phyloP scores from a whole-genome alignment of 2,797 vertebrate genomes.

The Pseudochirops corinnae region DNA sequence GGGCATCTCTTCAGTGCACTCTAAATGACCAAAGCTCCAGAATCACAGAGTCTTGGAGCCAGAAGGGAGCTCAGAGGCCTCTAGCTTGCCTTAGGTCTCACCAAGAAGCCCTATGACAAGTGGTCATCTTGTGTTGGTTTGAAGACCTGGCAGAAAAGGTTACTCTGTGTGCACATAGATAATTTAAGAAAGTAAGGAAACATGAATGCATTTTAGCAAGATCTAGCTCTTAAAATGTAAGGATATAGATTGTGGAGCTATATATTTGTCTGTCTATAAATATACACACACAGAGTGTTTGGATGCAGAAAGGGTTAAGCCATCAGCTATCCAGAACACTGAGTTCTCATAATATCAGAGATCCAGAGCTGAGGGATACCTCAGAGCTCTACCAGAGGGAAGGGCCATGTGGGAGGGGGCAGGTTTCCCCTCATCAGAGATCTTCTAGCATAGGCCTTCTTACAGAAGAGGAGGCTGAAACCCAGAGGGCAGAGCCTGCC shows the following conservation, averaged over 20 bases:
- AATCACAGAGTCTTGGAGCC: neutral
- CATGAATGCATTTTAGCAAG: neutral
- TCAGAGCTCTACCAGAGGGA: neutral
- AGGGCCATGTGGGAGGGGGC: neutral
- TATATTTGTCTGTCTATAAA: neutral
- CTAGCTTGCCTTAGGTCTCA: neutral
- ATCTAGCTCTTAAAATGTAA: neutral
- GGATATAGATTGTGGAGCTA: neutral
- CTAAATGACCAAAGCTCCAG: neutral
- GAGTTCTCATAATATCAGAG: neutral
- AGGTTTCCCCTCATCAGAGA: neutral
- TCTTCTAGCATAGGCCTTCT: neutral
- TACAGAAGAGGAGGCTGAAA: neutral
- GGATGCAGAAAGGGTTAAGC: neutral
- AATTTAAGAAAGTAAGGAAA: neutral
- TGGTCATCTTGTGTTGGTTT: neutral
- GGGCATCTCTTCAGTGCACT: fast-evolving
- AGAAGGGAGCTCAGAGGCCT: neutral
- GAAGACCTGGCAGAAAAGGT: neutral
- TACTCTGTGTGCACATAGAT: neutral
- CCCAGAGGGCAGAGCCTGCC: neutral
- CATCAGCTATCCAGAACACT: neutral
- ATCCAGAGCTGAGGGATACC: neutral
- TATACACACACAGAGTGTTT: neutral
- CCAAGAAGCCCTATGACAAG: neutral